These are phyloP conservation scores for Aldrovandia affinis DNA, from an alignment of 2,797 vertebrate species.

Conservation along the genomic window DNA sequence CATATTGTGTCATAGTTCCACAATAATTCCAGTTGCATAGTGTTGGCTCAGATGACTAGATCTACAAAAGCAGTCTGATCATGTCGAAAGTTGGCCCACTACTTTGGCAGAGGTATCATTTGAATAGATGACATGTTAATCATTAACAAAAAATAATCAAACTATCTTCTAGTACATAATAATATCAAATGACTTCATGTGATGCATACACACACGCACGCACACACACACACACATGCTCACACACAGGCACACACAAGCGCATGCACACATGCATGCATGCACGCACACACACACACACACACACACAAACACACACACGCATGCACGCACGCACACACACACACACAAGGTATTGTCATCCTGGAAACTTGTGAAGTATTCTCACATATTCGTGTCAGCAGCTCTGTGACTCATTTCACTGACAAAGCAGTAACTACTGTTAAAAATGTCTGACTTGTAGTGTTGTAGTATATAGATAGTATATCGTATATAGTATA, in stretches of 20 bases:
- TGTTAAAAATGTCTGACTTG: slow-evolving; percentile 27
- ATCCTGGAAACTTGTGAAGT: slow-evolving; percentile 36
- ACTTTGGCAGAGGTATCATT: background rate
- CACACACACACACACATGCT: background rate
- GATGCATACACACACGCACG: background rate
- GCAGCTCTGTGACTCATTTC: slow-evolving; percentile 34
- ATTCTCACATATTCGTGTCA: slow-evolving; percentile 37
- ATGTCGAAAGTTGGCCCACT: background rate
- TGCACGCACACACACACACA: background rate
- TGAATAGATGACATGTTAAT: background rate
- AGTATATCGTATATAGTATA: too few relatives aligned
- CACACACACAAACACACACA: slow-evolving; percentile 25
- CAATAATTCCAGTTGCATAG: background rate
- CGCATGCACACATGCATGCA: background rate
- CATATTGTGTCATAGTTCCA: background rate
- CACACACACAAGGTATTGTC: slow-evolving; percentile 3
- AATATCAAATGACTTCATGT: too few relatives aligned
- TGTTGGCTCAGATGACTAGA: background rate
- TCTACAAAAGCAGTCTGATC: background rate
- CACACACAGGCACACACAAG: background rate
- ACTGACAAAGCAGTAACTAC: slow-evolving; percentile 36
- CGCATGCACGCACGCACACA: background rate
- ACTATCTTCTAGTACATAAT: too few relatives aligned
- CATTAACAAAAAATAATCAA: too few relatives aligned
- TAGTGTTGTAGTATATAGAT: too few relatives aligned